These are phyloP conservation scores for Chironomus tepperi DNA, from an alignment of 1,140 invertebrate genomes.

Conservation along the genomic window DNA sequence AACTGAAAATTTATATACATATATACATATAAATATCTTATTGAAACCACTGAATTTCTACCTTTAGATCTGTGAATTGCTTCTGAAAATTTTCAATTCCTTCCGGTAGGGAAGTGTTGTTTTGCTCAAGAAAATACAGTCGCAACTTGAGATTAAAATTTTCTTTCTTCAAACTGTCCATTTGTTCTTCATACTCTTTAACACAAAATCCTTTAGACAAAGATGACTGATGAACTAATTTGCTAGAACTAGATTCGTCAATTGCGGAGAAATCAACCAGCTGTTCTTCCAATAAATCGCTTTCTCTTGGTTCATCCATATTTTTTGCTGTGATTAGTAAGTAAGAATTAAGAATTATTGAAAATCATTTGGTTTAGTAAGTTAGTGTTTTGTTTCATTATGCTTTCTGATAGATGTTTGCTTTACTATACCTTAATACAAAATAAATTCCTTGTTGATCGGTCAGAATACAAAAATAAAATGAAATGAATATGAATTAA, in stretches of 20 bases:
- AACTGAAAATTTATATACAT: too few relatives aligned
- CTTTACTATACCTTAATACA: too few relatives aligned
- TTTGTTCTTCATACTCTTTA: slow-evolving; percentile 84
- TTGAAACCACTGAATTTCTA: too few relatives aligned
- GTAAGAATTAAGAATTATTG: too few relatives aligned
- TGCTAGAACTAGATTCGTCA: neutral
- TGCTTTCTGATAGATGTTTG: too few relatives aligned
- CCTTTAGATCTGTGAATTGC: slow-evolving; percentile 70
- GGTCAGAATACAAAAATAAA: too few relatives aligned
- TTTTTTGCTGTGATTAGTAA: neutral
- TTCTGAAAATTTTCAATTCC: slow-evolving; percentile 39
- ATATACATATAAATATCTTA: too few relatives aligned
- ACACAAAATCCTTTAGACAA: slow-evolving; percentile 35
- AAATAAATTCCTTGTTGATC: too few relatives aligned
- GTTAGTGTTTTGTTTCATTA: too few relatives aligned
- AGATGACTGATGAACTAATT: neutral
- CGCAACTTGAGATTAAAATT: slow-evolving; percentile 86
- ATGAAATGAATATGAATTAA: too few relatives aligned
- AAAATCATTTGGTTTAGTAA: too few relatives aligned
- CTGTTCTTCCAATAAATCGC: neutral
- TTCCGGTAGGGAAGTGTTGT: slow-evolving; percentile 25
- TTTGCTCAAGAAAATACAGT: slow-evolving; percentile 83
- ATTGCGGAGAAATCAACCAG: neutral
- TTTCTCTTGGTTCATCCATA: neutral
- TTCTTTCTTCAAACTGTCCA: slow-evolving; percentile 72